Conservation (phyloP, 1,140 invertebrate genomes). For the Drosophila bocki region DNA sequence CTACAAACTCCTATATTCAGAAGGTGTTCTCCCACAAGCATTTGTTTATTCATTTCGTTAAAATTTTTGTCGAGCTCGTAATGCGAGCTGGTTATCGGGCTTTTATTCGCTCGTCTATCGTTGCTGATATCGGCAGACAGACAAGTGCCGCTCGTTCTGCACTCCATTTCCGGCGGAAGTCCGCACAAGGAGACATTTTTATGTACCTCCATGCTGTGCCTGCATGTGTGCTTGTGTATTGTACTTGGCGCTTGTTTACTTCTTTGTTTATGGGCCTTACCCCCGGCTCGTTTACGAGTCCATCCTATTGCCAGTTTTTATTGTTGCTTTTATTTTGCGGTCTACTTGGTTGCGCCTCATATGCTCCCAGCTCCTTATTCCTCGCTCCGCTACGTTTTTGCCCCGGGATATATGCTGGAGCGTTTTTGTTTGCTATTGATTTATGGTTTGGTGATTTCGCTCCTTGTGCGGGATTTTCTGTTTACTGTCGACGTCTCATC, state of each 20-base stretch:
- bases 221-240: constrained; percentile 39
- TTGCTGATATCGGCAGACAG: constrained; percentile 64
- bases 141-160: constrained; percentile 58
- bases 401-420: constrained; percentile 36
- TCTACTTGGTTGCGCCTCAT: constrained; percentile 65
- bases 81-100: constrained; percentile 67
- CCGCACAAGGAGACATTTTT: constrained; percentile 55
- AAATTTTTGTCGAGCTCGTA: constrained; percentile 69
- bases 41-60: constrained; percentile 59
- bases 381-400: constrained; percentile 3
- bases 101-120: constrained; percentile 63
- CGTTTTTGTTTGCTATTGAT: constrained; percentile 55
- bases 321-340: constrained; percentile 80
- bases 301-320: constrained; percentile 52
- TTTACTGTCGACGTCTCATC: constrained; percentile 59
- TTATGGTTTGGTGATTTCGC: constrained; percentile 60
- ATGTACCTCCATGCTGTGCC: constrained; percentile 21
- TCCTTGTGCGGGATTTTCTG: constrained; percentile 48
- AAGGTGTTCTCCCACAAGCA: neutral
- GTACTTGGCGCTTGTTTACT: constrained; percentile 78
- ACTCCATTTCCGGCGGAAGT: constrained; percentile 77
- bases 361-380: constrained; percentile 43
- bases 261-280: constrained; percentile 75
- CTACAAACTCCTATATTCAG: neutral
- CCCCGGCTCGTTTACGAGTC: constrained; percentile 42